Evolutionary conservation across 2,113 vertebrate species (phyloP).

Genomic region (Carassius carassius): DNA sequence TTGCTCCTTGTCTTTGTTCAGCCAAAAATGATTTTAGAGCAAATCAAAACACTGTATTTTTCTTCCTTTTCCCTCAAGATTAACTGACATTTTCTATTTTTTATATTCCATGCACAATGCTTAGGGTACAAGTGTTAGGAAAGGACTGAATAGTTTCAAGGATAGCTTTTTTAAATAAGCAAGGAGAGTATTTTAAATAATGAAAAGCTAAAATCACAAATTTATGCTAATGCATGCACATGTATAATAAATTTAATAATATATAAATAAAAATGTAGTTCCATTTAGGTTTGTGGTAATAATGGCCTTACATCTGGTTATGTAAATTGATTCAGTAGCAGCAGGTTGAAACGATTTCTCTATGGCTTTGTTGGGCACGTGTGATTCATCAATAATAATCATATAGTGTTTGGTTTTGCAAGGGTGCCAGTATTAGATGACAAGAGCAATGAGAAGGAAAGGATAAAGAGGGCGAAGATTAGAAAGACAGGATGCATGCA

Average conservation of each 20-base stretch:
- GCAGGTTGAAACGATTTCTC: neutral
- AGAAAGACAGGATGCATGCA: neutral
- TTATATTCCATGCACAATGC: neutral
- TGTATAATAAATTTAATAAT: neutral
- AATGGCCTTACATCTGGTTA: neutral
- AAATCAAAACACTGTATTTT: constrained; percentile 14
- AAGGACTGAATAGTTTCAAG: neutral
- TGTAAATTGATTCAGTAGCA: neutral
- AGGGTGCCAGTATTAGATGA: too few species aligned
- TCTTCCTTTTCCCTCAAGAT: neutral
- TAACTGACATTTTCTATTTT: neutral
- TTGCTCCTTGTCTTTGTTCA: constrained; percentile 9
- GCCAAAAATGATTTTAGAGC: neutral
- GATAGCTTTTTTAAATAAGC: neutral
- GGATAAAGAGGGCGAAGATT: neutral
- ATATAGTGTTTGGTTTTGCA: neutral
- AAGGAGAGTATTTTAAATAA: neutral
- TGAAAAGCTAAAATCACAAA: neutral
- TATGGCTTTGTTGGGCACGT: neutral
- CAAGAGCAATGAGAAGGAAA: neutral
- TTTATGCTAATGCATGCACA: neutral
- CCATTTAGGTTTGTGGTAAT: neutral
- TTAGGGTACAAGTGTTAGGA: neutral
- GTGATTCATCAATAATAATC: neutral
- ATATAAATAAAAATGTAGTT: neutral